Percentiles rank a stretch among this genome's conserved stretches.
These are phyloP conservation scores for Lophius piscatorius DNA, from an alignment of 2,113 vertebrate species.

Conservation along the genomic window DNA sequence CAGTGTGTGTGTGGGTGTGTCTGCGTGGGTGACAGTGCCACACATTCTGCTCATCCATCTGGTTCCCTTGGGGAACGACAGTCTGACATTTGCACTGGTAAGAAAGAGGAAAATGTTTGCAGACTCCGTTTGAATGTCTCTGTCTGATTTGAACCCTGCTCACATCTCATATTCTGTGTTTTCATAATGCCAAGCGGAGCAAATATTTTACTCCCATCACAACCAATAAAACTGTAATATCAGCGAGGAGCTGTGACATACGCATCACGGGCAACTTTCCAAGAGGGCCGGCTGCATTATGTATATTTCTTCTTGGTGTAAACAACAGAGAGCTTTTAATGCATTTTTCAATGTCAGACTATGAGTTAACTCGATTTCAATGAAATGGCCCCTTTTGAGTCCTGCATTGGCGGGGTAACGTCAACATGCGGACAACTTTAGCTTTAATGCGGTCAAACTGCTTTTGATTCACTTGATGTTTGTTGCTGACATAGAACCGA, in stretches of 20 bases:
- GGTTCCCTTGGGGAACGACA: slow-evolving; percentile 63
- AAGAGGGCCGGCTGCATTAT: slow-evolving; percentile 54
- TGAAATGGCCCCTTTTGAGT: slow-evolving; percentile 53
- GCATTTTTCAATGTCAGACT: slow-evolving; percentile 64
- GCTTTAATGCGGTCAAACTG: slow-evolving; percentile 18
- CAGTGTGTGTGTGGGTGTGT: slow-evolving; percentile 24
- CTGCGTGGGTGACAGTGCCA: slow-evolving; percentile 32
- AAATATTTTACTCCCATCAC: slow-evolving; percentile 57
- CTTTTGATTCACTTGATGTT: slow-evolving; percentile 42
- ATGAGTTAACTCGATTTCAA: slow-evolving; percentile 52
- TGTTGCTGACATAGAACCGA: slow-evolving; percentile 25
- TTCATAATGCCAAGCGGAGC: slow-evolving; percentile 22
- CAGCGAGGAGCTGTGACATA: slow-evolving; percentile 41
- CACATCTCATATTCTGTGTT: slow-evolving; percentile 29
- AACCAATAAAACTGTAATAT: slow-evolving; percentile 48
- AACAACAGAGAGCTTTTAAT: slow-evolving; percentile 62
- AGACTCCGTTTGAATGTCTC: slow-evolving; percentile 38
- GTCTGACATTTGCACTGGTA: slow-evolving; percentile 69
- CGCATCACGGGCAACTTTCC: slow-evolving; percentile 36
- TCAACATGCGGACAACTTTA: slow-evolving; percentile 29
- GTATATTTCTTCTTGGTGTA: slow-evolving; percentile 63
- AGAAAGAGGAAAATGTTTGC: slow-evolving; percentile 43
- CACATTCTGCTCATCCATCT: slow-evolving; percentile 76
- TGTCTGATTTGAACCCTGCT: slow-evolving; percentile 42
- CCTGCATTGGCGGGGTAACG: slow-evolving; percentile 15